Evolutionary conservation across 2,113 vertebrate species (phyloP).

Genomic region (Odocoileus virginianus): DNA sequence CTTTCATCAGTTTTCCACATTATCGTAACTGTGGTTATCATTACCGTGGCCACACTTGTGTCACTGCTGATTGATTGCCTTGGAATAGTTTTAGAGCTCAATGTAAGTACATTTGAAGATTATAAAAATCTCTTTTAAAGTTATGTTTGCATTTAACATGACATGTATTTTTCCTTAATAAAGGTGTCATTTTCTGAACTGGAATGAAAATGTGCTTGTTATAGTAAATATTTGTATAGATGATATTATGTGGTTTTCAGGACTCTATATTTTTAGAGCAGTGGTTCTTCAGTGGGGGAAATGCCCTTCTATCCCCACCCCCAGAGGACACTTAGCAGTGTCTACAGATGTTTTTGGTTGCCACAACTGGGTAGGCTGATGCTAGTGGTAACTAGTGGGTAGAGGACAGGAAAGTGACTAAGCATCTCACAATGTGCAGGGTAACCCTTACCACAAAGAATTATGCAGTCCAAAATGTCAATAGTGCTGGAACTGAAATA

Average conservation of each 20-base stretch:
- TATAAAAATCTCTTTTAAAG: neutral
- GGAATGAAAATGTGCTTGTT: slow-evolving; percentile 4
- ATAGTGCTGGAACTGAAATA: neutral
- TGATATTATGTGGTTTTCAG: neutral
- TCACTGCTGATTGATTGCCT: slow-evolving; percentile 91
- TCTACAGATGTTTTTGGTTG: neutral
- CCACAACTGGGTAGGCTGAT: neutral
- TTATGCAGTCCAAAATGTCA: neutral
- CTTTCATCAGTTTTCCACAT: slow-evolving; percentile 85
- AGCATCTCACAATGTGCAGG: neutral
- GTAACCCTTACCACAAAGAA: neutral
- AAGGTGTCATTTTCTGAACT: neutral
- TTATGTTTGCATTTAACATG: neutral
- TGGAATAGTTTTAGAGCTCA: slow-evolving; percentile 92
- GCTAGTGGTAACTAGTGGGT: neutral
- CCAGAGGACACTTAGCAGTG: neutral
- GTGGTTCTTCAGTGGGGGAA: neutral
- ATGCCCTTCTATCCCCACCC: neutral
- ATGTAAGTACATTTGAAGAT: slow-evolving; percentile 85
- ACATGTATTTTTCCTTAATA: neutral
- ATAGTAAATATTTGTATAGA: neutral
- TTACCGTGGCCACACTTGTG: slow-evolving; percentile 82
- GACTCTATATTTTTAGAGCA: neutral
- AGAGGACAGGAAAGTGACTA: neutral
- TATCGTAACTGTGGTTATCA: slow-evolving; percentile 84